Evolutionary conservation across 2,797 vertebrate genomes (phyloP), one percentile per base, ranked within the genome.

Genomic region (Rhyacichthys aspro): DNA sequence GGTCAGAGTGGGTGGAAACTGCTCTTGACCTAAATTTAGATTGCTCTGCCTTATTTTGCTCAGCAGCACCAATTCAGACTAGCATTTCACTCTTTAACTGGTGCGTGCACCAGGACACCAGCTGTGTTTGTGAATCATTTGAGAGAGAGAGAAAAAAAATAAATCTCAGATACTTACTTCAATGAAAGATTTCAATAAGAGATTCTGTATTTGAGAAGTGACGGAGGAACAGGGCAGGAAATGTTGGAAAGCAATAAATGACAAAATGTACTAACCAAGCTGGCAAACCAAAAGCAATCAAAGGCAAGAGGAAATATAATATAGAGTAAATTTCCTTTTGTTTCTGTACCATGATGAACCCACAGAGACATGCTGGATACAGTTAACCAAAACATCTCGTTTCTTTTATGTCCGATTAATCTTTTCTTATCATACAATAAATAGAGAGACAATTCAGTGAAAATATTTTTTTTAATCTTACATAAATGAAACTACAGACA

Each of bases 11-110:
- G 66, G 46, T 68, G 59, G 60, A 75, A 74, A 58, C 48, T 63
- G 48, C 39, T 64, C 68, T 78, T 64, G 66, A 75, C 65, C 66
- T 78, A 63, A 74, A 81, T 82, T 72, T 74, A 61, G 45, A 59
- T 59, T 54, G 54, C 48, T 67, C 52, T 55, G 62, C 59, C 43
- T 79, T 68, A 43, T 62, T 70, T 72, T 73, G 39, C 59, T 65
- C 36, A 61, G 48, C 56, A 52, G 56, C 43, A 12, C 36, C 59
- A 62, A 39, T 32, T 73, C 43, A 17, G 36, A 11, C 18, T 11
- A 19, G 5, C n/a, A 19, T 42, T 43, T 75, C 49, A 50, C 47
- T 23, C 4, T 61, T 73, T 12, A 71, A 38, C 47, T 59, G 55
- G 17, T 43, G 17, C 64, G 23, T 17, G 18, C 67, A 32, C 36